phyloP scores from a whole-genome alignment of 1,140 invertebrate genomes.

The Apocrypta bakeri region DNA sequence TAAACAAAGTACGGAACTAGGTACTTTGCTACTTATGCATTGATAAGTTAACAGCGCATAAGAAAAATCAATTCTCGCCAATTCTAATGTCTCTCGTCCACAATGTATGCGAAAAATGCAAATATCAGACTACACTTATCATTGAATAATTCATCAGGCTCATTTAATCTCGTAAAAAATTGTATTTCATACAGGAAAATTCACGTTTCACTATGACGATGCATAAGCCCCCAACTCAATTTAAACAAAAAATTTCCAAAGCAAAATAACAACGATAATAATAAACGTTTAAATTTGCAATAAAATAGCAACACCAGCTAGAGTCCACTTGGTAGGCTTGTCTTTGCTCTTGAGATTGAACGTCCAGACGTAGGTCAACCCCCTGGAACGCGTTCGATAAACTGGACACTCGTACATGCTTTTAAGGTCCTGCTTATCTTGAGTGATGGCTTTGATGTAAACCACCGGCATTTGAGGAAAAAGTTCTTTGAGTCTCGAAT shows the following conservation, averaged over 20 bases:
- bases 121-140: no score
- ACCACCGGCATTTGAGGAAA: conserved; percentile 94
- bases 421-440: conserved; percentile 90
- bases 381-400: conserved; percentile 91
- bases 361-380: conserved; percentile 96
- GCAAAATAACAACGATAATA: neutral
- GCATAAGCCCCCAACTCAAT: no score
- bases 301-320: conserved; percentile 93
- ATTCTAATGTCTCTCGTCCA: no score
- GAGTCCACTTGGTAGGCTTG: conserved; percentile 91
- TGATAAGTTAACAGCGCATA: no score
- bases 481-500: conserved; percentile 91
- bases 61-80: neutral
- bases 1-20: neutral
- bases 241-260: no score
- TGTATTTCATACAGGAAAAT: no score
- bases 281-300: conserved; percentile 79
- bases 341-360: conserved; percentile 95
- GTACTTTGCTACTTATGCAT: no score
- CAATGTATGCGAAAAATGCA: no score
- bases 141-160: no score
- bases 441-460: conserved; percentile 88
- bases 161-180: no score
- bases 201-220: no score
- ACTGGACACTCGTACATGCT: conserved; percentile 95